Evolutionary conservation across 2,888 invertebrate species (phyloP), one percentile per base, ranked within the genome.

Genomic region (Eupithecia exiguata): DNA sequence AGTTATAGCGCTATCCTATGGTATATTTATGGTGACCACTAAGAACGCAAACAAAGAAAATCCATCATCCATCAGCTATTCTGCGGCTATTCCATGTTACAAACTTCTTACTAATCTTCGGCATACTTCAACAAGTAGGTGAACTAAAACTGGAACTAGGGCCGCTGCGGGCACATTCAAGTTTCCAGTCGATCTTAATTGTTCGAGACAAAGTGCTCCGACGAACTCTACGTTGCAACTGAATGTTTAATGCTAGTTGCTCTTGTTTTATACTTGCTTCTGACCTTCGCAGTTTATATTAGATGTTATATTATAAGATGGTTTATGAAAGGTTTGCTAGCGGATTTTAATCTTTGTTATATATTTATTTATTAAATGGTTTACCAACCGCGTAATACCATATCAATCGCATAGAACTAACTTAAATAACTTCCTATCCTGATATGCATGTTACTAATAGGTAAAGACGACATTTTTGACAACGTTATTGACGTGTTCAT

Each of bases 81-180:
- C n/a, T n/a, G n/a, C n/a, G n/a, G n/a, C 46, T 46, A 46, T 46
- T n/a, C n/a, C 43, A 43, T 5, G 1, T 12, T 12, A 49, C 61
- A 40, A 58, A 73, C 65, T 40, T 35, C 21, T n/a, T 38, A 67
- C 71, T 40, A 21, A 61, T 36, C 65, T 69, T 35, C 16, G 69
- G 43, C 30, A 63, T 70, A 69, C 69, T 72, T 43, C 46, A 68
- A 67, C 66, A 73, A 70, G 66, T 69, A 69, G 66, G 30, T 30
- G 30, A 69, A 75, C 74, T 72, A 61, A 58, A 58, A 65, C 63
- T 65, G n/a, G 40, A 75, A 72, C 70, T 75, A 35, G 49, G 66
- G 30, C 36, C 62, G 69, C 70, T 75, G 72, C 75, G 75, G 75
- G 75, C 72, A 53, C 63, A 71, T 61, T 67, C 71, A 69, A 75